Conservation (phyloP, 2,888 invertebrate genomes). For the Meganola albula region DNA sequence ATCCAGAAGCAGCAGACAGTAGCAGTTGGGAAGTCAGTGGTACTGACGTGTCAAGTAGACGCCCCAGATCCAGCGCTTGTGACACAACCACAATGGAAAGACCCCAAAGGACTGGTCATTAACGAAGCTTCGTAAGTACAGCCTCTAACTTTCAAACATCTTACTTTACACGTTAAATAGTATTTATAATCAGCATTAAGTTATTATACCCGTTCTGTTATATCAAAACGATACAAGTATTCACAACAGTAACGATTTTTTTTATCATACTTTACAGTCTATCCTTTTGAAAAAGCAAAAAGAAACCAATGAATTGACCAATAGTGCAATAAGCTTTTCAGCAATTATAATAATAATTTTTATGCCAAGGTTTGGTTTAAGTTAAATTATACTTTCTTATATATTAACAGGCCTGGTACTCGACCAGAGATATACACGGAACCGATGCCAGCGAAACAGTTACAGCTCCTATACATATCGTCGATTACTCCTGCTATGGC, state of each 20-base stretch:
- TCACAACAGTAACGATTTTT: too few relatives aligned
- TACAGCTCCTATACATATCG: constrained; percentile 85
- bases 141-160: too few relatives aligned
- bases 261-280: too few relatives aligned
- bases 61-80: constrained; percentile 82
- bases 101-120: constrained; percentile 83
- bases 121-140: constrained; percentile 81
- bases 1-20: constrained; percentile 82
- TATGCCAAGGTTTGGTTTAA: too few relatives aligned
- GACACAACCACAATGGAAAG: constrained; percentile 87
- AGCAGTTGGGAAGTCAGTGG: constrained; percentile 85
- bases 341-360: too few relatives aligned
- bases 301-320: too few relatives aligned
- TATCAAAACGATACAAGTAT: too few relatives aligned
- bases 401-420: constrained; percentile 51
- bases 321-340: too few relatives aligned
- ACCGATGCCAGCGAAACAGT: constrained; percentile 78
- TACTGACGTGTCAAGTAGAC: constrained; percentile 86
- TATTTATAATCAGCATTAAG: too few relatives aligned
- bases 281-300: too few relatives aligned
- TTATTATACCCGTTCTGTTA: too few relatives aligned
- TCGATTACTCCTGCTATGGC: constrained; percentile 85
- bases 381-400: background rate
- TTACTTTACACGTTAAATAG: too few relatives aligned
- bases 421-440: constrained; percentile 83